Evolutionary conservation across 2,888 invertebrate species (phyloP), one percentile per base, ranked within the genome.

Genomic region (Amphipyra berbera): DNA sequence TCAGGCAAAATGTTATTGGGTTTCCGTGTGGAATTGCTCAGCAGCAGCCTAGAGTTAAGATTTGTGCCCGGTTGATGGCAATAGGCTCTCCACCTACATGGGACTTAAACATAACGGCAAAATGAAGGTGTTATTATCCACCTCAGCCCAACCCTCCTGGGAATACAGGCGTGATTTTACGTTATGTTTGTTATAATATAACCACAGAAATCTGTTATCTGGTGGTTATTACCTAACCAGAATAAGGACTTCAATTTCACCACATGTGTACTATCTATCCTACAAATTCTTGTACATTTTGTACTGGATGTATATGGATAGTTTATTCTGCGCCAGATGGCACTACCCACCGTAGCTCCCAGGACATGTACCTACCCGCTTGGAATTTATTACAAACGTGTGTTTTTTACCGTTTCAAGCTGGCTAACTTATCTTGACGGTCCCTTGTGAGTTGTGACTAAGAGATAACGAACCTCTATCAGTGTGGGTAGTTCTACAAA

Each of bases 331-430:
- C 53, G 30, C 76, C 72, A 72, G 56, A 75, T 72, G 72, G 72
- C n/a, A 42, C 42, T 40, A 55, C 54, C 21, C 49, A 48, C 54
- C 41, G 14, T 35, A 33, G n/a, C n/a, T 59, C 48, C 8, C 71
- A 54, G 53, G 42, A 63, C 59, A 49, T 57, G 55, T 76, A 57
- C 50, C 49, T 76, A 57, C 50, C 49, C 46, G 46, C 55, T 50
- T 38, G 44, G 47, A 76, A 76, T 72, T 76, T 72, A 72, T 72
- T 55, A 60, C 60, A 54, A 72, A 71, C 72, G 66, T 61, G 72
- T 75, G 71, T 71, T 72, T 72, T 75, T 72, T 75, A 76, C 59
- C 59, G 72, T 57, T 56, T 57, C 10, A 27, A 57, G 46, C 50
- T 53, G 40, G 76, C 55, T 65, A 54, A 71, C 48, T 59, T 58